phyloP scores from a whole-genome alignment of 2,888 invertebrate genomes.

The Eueremaeus valkanovi region DNA sequence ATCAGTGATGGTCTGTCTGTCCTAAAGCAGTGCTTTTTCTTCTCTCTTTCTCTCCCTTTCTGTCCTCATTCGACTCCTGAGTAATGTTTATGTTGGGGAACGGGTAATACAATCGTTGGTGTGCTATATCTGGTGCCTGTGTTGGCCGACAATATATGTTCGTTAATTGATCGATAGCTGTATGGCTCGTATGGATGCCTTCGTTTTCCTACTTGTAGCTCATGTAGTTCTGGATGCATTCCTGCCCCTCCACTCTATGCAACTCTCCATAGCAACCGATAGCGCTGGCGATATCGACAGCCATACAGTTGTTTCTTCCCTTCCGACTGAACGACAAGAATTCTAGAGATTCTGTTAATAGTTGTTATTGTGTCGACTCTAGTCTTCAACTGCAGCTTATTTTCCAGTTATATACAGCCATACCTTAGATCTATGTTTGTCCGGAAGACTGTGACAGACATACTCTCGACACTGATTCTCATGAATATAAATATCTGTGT shows the following conservation, averaged over 20 bases:
- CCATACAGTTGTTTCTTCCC: background rate
- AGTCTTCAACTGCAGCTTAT: background rate
- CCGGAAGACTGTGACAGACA: background rate
- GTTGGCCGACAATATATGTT: too few relatives aligned
- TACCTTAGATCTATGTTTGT: too few relatives aligned
- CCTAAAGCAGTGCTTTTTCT: too few relatives aligned
- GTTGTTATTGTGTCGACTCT: conserved; percentile 5
- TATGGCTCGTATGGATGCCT: background rate
- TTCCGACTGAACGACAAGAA: conserved; percentile 17
- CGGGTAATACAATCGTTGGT: too few relatives aligned
- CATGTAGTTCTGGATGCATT: background rate
- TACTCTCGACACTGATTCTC: too few relatives aligned
- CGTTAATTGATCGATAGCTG: conserved; percentile 4
- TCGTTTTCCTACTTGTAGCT: conserved; percentile 9
- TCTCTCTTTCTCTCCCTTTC: too few relatives aligned
- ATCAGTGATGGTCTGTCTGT: too few relatives aligned
- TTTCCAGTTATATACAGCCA: background rate
- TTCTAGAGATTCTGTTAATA: conserved; percentile 23
- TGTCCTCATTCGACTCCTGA: background rate
- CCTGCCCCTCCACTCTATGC: background rate
- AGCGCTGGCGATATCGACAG: background rate
- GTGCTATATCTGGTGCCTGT: too few relatives aligned
- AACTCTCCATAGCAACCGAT: conserved; percentile 14
- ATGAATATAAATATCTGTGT: too few relatives aligned
- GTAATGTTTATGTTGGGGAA: background rate